These are phyloP conservation scores for Bibio marci DNA, from an alignment of 2,888 invertebrate genomes.

Conservation along the genomic window DNA sequence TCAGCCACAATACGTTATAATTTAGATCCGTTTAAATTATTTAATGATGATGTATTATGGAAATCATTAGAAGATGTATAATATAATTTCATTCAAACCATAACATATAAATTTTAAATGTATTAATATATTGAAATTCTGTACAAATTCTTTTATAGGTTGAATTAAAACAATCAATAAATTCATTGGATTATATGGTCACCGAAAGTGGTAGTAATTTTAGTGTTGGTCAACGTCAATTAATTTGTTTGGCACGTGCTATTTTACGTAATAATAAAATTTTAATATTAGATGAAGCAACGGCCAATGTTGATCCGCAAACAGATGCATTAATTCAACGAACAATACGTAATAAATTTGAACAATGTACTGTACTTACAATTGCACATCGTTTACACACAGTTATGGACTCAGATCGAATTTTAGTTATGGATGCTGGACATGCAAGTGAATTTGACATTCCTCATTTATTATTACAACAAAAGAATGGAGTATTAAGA, in stretches of 20 bases:
- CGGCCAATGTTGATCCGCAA: slow-evolving; percentile 50
- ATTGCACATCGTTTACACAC: slow-evolving; percentile 83
- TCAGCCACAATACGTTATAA: slow-evolving; percentile 56
- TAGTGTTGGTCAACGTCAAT: slow-evolving; percentile 48
- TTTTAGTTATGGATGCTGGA: slow-evolving; percentile 46
- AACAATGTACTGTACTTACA: slow-evolving; percentile 67
- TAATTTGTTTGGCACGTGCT: slow-evolving; percentile 49
- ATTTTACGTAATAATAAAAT: slow-evolving; percentile 42
- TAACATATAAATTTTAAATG: no score
- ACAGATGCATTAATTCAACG: slow-evolving; percentile 71
- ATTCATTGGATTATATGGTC: slow-evolving; percentile 35
- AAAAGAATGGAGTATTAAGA: no score
- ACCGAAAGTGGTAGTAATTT: slow-evolving; percentile 40
- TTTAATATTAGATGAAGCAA: slow-evolving; percentile 50
- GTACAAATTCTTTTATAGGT: slow-evolving; percentile 22
- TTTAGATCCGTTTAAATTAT: slow-evolving; percentile 57
- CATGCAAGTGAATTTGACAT: no score
- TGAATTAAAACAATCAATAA: slow-evolving; percentile 33
- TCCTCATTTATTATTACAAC: no score
- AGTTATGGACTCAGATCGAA: slow-evolving; percentile 42
- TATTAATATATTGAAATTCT: no score
- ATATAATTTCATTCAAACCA: background rate
- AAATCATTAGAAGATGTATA: slow-evolving; percentile 38
- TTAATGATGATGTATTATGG: slow-evolving; percentile 51
- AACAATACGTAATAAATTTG: slow-evolving; percentile 62